Evolutionary conservation across 1,140 invertebrate genomes (phyloP), one percentile per base, ranked within the genome.

Genomic region (Trachymyrmex septentrionalis): DNA sequence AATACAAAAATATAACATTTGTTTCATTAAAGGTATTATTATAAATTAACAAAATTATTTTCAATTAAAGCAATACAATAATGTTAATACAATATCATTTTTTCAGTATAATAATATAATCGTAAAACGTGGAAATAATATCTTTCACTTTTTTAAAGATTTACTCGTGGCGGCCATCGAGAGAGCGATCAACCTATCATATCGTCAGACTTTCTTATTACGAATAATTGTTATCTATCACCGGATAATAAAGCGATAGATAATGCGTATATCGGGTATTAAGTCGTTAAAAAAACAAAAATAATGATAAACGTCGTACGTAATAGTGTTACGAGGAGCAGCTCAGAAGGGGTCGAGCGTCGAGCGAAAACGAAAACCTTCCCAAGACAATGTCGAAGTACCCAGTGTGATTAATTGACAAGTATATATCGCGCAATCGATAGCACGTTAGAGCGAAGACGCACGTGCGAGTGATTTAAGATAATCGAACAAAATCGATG

Each of bases 181-280:
- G 24, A 59, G 57, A 90, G 61, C 92, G 91, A 94, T 93, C 91
- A 92, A 95, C 92, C 91, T 92, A 94, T 94, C 93, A 95, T 95
- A 95, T 95, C 94, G 93, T 92, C 91, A 93, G 89, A 93, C 91
- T 94, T 94, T 94, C 92, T 93, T 94, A 94, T 92, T 92, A 93
- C 91, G 85, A 92, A 78, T 92, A 92, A 94, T 90, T 90, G 87
- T 91, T 91, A 91, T 90, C 81, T 91, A 91, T 88, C 90, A 73
- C n/a, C 87, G 87, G 69, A 88, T 88, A 91, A 76, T 90, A 90
- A 90, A 80, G 69, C 86, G 89, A 90, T 87, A 87, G 89, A 90
- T 85, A 85, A 89, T 71, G 59, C 61, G 85, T 88, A 90, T 90
- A 90, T 90, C 88, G 89, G 77, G 69, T 90, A 81, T 82, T 71